Evolutionary conservation across 2,797 vertebrate genomes (phyloP), one percentile per base, ranked within the genome.

Genomic region (Falco biarmicus): DNA sequence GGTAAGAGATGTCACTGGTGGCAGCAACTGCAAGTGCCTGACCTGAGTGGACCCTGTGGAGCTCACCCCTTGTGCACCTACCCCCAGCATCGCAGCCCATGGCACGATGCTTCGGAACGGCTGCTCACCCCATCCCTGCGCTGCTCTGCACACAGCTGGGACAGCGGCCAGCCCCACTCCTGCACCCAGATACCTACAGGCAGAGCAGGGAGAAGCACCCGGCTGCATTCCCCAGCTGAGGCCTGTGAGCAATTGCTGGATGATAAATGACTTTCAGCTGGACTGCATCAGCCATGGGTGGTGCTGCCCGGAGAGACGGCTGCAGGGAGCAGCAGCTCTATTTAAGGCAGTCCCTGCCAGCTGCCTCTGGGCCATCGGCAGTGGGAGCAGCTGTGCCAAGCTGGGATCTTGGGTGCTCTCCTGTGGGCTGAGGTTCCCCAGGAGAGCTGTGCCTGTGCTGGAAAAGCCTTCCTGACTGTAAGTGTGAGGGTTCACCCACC

Each of bases 201-300:
- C n/a, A 85, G 53, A 59, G 6, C 0, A 2, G 41, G 22, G 64
- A 80, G 64, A 45, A 85, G 53, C 73, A 48, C 73, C 60, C 31
- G 6, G 17, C 71, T 15, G 4, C 0, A 0, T 45, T 85, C 87
- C 92, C 75, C 50, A 69, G 69, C 82, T 91, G 69, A 83, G 82
- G 61, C 61, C 89, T 81, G 79, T 43, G 68, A 94, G 94, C 92
- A 91, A 26, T 93, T 87, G 77, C 61, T 0, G 17, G 61, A 51
- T 0, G 0, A 53, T 10, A 64, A 95, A 90, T 43, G 41, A 39
- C 79, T 96, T 92, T 95, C 95, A 96, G 87, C 87, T 96, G 96
- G 91, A 70, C 43, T 53, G 14, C 41, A 78, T 94, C 96, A 96
- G 89, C 89, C 71, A 92, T 86, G 96, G 96, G 96, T 96, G 96